Evolutionary conservation across 2,113 vertebrate species (phyloP).

Genomic region (Argyrosomus japonicus): DNA sequence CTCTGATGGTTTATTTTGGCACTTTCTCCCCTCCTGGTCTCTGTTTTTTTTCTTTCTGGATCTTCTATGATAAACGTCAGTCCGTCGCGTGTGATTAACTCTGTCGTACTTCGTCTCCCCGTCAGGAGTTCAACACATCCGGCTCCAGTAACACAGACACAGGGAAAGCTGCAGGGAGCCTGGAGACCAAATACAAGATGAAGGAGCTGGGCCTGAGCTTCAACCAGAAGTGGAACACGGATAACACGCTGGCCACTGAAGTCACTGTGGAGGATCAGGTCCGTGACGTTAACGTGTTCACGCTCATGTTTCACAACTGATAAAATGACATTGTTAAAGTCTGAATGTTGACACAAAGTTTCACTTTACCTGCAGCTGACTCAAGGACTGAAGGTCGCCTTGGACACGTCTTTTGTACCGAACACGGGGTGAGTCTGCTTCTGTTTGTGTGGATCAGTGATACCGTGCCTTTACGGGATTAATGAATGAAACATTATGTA

Average conservation of each 20-base stretch:
- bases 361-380: constrained; percentile 84
- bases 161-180: constrained; percentile 91
- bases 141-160: constrained; percentile 95
- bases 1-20: not conserved
- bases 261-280: constrained; percentile 94
- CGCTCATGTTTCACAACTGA: not conserved
- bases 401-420: constrained; percentile 97
- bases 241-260: constrained; percentile 92
- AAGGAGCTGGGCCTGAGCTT: constrained; percentile 91
- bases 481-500: not conserved
- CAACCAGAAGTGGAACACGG: constrained; percentile 97
- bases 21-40: not conserved
- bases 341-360: not conserved
- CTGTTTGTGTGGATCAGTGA: not conserved
- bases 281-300: constrained; percentile 7
- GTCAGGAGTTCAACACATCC: constrained; percentile 92
- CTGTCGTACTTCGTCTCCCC: not conserved
- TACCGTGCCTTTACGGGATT: not conserved
- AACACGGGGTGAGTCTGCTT: constrained; percentile 91
- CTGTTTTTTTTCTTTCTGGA: not conserved
- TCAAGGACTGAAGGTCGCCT: constrained; percentile 91
- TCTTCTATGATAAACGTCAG: not conserved
- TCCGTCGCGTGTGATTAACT: not conserved
- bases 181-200: constrained; percentile 97
- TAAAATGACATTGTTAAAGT: not conserved